Percentiles rank a stretch among this genome's conserved stretches.
Evolutionary conservation across 1,140 invertebrate genomes (phyloP).

Genomic region (Aplysia californica): DNA sequence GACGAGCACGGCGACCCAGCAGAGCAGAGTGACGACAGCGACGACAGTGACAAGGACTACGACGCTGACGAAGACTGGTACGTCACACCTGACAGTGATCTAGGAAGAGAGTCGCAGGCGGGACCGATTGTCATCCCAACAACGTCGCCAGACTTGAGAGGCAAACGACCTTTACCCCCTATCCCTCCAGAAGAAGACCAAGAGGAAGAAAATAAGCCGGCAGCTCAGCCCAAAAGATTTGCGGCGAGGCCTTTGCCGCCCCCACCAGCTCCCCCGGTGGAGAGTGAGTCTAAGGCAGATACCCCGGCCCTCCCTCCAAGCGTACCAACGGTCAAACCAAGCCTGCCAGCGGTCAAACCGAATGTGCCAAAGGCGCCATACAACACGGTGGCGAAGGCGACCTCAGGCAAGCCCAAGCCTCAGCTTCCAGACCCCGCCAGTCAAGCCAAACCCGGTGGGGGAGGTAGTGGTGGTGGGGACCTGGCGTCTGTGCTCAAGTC

Average conservation of each 20-base stretch:
- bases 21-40: too few species aligned
- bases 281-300: too few species aligned
- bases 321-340: too few species aligned
- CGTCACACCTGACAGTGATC: background rate
- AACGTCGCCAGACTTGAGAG: background rate
- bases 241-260: background rate
- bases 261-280: too few species aligned
- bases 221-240: background rate
- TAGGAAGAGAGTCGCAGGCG: background rate
- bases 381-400: too few species aligned
- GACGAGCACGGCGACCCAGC: too few species aligned
- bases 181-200: background rate
- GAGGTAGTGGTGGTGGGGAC: background rate
- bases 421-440: background rate
- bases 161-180: background rate
- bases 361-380: too few species aligned
- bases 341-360: too few species aligned
- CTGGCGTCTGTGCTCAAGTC: constrained; percentile 13
- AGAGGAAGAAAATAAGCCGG: background rate
- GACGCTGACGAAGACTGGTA: constrained; percentile 26
- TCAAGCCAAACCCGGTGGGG: background rate
- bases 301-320: too few species aligned
- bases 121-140: too few species aligned
- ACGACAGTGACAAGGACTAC: background rate
- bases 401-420: background rate